These are phyloP conservation scores for Sepioteuthis lessoniana DNA, from an alignment of 2,888 invertebrate species.

Conservation along the genomic window DNA sequence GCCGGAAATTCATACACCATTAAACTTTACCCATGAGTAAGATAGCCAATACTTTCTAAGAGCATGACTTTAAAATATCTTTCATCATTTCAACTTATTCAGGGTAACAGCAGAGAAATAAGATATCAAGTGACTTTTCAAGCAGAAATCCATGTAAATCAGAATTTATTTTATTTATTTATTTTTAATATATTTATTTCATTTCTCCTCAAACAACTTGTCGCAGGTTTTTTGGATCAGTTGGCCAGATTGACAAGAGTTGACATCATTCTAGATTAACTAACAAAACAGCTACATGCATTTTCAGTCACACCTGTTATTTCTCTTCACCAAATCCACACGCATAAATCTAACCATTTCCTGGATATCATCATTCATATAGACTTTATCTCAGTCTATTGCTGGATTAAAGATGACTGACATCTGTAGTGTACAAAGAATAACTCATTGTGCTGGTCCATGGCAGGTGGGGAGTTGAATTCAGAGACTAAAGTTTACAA, in stretches of 20 bases:
- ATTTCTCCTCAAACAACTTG: not conserved
- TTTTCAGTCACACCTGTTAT: not conserved
- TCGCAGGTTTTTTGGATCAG: not conserved
- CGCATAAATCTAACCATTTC: no score
- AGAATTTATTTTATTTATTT: not conserved
- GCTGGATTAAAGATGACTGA: no score
- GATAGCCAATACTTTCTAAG: not conserved
- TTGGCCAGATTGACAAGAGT: not conserved
- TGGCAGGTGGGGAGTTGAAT: no score
- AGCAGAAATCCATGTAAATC: not conserved
- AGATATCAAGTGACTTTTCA: slow-evolving; percentile 7
- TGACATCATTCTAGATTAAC: not conserved
- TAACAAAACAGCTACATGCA: not conserved
- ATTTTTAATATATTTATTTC: no score
- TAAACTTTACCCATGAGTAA: not conserved
- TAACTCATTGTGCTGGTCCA: no score
- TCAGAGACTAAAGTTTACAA: no score
- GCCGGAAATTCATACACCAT: not conserved
- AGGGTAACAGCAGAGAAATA: not conserved
- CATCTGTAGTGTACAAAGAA: no score
- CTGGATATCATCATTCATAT: no score
- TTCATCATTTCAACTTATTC: not conserved
- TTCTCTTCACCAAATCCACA: not conserved
- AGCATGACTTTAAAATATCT: not conserved
- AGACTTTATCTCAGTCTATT: no score